phyloP scores from a whole-genome alignment of 2,888 invertebrate genomes.

The Ligdia adustata region DNA sequence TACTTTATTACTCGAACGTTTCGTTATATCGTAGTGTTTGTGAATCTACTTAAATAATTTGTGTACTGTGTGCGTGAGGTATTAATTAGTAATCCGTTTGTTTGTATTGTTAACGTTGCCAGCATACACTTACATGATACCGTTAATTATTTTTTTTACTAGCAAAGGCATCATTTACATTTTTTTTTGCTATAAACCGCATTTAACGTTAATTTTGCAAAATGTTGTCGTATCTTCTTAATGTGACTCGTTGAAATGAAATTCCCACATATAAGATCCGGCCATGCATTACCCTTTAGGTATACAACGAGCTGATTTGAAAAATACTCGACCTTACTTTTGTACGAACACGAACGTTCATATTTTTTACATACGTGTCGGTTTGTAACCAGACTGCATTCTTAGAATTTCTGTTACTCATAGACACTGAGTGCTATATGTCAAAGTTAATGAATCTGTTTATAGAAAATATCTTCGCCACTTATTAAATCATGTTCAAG shows the following conservation, averaged over 20 bases:
- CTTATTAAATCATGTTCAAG: background rate
- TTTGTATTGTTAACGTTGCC: conserved; percentile 5
- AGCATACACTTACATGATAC: too few species aligned
- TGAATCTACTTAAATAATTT: conserved; percentile 9
- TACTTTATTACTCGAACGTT: conserved; percentile 12
- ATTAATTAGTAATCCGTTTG: conserved; percentile 12
- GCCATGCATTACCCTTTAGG: conserved; percentile 49
- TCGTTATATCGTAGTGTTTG: conserved; percentile 10
- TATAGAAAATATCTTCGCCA: background rate
- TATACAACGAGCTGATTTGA: conserved; percentile 44
- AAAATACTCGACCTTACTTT: conserved; percentile 39
- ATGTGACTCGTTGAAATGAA: conserved; percentile 51
- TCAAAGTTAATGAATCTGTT: conserved; percentile 5
- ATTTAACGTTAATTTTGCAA: conserved; percentile 4
- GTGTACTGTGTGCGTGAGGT: conserved; percentile 6
- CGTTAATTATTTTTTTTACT: too few species aligned
- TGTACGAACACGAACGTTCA: conserved; percentile 21
- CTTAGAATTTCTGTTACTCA: background rate
- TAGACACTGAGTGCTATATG: too few species aligned
- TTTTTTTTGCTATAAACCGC: background rate
- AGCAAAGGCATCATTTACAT: too few species aligned
- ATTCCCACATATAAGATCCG: conserved; percentile 52
- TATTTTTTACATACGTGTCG: conserved; percentile 11
- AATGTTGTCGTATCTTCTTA: conserved; percentile 42
- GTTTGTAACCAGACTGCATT: conserved; percentile 7